Evolutionary conservation across 2,888 invertebrate species (phyloP).

Genomic region (Drosophila helvetica): DNA sequence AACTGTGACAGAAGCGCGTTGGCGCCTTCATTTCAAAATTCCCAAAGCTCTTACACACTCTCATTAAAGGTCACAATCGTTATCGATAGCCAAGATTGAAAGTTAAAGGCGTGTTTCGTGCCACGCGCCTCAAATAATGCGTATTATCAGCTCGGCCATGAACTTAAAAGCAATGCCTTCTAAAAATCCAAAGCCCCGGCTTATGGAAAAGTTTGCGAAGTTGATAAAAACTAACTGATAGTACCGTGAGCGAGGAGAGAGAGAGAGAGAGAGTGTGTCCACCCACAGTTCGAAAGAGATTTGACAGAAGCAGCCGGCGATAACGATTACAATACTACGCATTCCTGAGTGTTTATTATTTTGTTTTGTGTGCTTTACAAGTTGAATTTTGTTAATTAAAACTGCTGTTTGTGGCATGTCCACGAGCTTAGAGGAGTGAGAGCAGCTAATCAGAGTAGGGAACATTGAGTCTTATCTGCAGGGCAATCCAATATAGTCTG

Average conservation of each 20-base stretch:
- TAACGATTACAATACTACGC: conserved; percentile 60
- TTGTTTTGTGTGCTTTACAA: conserved; percentile 14
- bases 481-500: conserved; percentile 36
- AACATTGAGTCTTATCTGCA: conserved; percentile 54
- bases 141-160: conserved; percentile 52
- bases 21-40: conserved; percentile 30
- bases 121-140: conserved; percentile 29
- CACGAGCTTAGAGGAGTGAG: conserved; percentile 12
- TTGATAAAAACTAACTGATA: conserved; percentile 28
- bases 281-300: conserved; percentile 28
- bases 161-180: conserved; percentile 48
- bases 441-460: conserved; percentile 39
- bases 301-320: conserved; percentile 46
- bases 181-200: conserved; percentile 9
- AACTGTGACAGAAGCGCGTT: not conserved
- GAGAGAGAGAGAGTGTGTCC: conserved; percentile 24
- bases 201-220: conserved; percentile 48
- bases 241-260: conserved; percentile 3
- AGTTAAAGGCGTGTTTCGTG: not conserved
- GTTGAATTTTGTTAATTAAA: conserved; percentile 32
- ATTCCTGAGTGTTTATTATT: conserved; percentile 29
- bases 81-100: conserved; percentile 52
- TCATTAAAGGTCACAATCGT: conserved; percentile 38
- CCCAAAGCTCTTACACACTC: conserved; percentile 12
- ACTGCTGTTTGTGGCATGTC: conserved; percentile 5